These are phyloP conservation scores for Calyptomena viridis DNA, from an alignment of 2,113 vertebrate genomes.

Conservation along the genomic window DNA sequence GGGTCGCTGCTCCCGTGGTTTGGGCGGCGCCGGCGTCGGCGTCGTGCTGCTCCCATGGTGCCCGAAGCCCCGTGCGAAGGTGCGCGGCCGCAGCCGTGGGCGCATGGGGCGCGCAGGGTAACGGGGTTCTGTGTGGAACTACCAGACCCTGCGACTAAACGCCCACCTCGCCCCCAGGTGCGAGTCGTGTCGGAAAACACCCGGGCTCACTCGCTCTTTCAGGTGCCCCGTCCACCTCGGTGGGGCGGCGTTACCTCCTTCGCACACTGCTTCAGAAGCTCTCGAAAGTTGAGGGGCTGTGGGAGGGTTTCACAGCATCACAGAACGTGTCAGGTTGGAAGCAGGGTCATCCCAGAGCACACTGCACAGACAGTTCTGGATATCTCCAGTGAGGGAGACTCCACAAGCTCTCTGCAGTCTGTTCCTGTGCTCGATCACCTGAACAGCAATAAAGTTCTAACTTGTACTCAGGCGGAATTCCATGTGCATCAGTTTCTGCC, in stretches of 20 bases:
- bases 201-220: accelerated
- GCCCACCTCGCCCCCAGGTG: accelerated
- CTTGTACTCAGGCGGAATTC: neutral
- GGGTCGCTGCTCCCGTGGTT: too few species aligned
- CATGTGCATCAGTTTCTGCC: neutral
- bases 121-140: accelerated
- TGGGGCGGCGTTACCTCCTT: neutral
- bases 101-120: accelerated
- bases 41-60: neutral
- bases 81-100: accelerated
- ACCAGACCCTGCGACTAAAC: neutral
- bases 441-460: neutral
- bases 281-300: accelerated
- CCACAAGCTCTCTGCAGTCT: accelerated
- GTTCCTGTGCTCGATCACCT: accelerated
- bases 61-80: accelerated
- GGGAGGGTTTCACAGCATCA: neutral
- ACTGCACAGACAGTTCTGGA: accelerated
- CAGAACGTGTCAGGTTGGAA: neutral
- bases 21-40: neutral
- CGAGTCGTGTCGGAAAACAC: neutral
- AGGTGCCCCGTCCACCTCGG: accelerated
- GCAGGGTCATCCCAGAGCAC: neutral
- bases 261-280: too few species aligned
- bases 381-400: neutral